Percentiles rank a stretch among this genome's conserved stretches.
phyloP scores from a whole-genome alignment of 1,140 invertebrate genomes.

The Homalodisca vitripennis region DNA sequence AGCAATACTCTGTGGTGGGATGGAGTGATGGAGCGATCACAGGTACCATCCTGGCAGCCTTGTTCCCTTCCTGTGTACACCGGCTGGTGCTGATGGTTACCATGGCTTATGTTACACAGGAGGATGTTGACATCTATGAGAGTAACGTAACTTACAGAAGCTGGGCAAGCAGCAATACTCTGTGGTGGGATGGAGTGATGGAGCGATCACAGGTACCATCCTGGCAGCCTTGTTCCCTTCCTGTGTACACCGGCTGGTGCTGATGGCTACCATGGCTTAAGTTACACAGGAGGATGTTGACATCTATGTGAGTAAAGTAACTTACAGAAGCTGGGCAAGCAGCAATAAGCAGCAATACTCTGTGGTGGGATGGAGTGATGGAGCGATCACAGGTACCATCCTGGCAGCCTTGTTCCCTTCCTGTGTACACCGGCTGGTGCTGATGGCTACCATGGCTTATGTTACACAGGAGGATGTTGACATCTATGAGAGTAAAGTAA shows the following conservation, averaged over 20 bases:
- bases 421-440: conserved; percentile 67
- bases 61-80: conserved; percentile 61
- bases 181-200: conserved; percentile 86
- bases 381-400: conserved; percentile 76
- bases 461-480: conserved; percentile 66
- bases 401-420: conserved; percentile 67
- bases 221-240: conserved; percentile 67
- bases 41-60: conserved; percentile 69
- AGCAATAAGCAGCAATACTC: conserved; percentile 69
- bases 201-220: conserved; percentile 76
- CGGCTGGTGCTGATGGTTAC: conserved; percentile 78
- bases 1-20: conserved; percentile 75
- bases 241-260: conserved; percentile 67
- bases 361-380: conserved; percentile 86
- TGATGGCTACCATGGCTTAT: conserved; percentile 78
- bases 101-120: conserved; percentile 70
- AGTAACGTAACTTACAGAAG: too few species aligned
- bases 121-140: conserved; percentile 70
- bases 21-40: conserved; percentile 90
- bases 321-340: too few species aligned
- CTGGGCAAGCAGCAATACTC: conserved; percentile 69
- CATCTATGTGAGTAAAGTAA: conserved; percentile 59
- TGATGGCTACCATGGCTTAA: conserved; percentile 78
- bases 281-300: conserved; percentile 66
- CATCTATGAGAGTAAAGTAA: conserved; percentile 60